A percentile compares a stretch with the other conserved stretches of the same genome.
These are phyloP conservation scores for Pseudochirops corinnae DNA, from an alignment of 2,797 vertebrate species.

Conservation along the genomic window DNA sequence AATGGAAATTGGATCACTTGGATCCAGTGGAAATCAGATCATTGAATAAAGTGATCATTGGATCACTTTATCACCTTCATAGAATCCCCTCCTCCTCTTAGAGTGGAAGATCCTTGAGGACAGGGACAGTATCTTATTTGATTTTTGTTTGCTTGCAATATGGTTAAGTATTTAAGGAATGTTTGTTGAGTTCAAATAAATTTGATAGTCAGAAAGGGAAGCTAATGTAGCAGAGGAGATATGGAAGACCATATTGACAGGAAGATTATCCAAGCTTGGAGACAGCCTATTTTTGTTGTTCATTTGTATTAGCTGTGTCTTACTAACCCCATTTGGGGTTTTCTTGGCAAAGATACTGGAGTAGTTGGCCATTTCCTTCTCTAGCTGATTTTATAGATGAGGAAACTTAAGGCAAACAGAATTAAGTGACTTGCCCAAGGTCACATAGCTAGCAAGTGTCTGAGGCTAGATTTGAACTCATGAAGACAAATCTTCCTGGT, in stretches of 20 bases:
- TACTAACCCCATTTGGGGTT: neutral
- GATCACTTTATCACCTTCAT: neutral
- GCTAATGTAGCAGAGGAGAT: neutral
- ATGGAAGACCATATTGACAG: neutral
- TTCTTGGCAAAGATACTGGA: no score
- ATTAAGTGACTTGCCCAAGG: neutral
- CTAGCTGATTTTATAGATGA: neutral
- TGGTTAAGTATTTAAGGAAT: neutral
- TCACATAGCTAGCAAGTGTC: neutral
- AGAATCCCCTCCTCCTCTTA: neutral
- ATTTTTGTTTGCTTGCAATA: neutral
- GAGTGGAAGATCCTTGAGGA: neutral
- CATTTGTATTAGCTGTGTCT: neutral
- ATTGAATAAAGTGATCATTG: no score
- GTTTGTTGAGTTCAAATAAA: neutral
- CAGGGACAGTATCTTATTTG: neutral
- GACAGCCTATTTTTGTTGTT: neutral
- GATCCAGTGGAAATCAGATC: neutral
- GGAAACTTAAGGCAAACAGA: neutral
- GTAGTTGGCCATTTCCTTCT: neutral
- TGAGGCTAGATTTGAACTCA: neutral
- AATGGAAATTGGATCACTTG: neutral
- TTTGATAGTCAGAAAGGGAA: neutral
- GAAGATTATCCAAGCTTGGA: neutral
- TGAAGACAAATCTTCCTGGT: neutral